A percentile compares a stretch with the other conserved stretches of the same genome.
These are phyloP conservation scores for Leucoma salicis DNA, from an alignment of 2,888 invertebrate species.

Conservation along the genomic window DNA sequence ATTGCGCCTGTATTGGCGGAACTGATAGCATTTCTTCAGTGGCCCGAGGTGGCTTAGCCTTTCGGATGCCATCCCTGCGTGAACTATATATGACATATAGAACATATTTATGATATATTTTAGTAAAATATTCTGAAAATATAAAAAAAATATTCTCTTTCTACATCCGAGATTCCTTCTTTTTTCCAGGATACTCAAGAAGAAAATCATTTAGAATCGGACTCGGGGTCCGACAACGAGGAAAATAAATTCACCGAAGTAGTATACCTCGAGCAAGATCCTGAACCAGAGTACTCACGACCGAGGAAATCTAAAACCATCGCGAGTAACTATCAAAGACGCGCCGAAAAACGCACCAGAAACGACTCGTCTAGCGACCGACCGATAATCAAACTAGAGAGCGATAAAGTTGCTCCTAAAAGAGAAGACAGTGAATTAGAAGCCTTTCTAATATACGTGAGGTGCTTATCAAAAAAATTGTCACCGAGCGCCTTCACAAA, in stretches of 20 bases:
- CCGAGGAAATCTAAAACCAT: not conserved
- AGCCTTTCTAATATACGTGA: conserved; percentile 50
- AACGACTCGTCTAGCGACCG: conserved; percentile 14
- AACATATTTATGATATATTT: too few species aligned
- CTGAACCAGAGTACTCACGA: conserved; percentile 3
- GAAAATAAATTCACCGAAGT: conserved; percentile 42
- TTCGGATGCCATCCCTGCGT: too few species aligned
- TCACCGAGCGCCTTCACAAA: conserved; percentile 41
- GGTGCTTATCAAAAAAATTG: conserved; percentile 48
- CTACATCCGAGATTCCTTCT: too few species aligned
- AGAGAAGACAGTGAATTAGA: conserved; percentile 39
- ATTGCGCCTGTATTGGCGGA: too few species aligned
- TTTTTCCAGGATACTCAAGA: conserved; percentile 18
- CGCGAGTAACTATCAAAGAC: not conserved
- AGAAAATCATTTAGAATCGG: not conserved
- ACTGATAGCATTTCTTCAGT: too few species aligned
- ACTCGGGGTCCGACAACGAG: conserved; percentile 7
- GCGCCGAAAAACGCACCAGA: conserved; percentile 4
- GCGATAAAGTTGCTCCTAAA: not conserved
- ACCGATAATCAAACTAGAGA: not conserved
- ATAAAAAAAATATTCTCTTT: too few species aligned
- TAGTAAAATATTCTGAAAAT: too few species aligned
- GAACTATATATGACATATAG: too few species aligned
- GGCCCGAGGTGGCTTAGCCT: too few species aligned
- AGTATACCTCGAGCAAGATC: conserved; percentile 44